phyloP scores from a whole-genome alignment of 2,797 vertebrate species.

The Heterohyrax brucei region DNA sequence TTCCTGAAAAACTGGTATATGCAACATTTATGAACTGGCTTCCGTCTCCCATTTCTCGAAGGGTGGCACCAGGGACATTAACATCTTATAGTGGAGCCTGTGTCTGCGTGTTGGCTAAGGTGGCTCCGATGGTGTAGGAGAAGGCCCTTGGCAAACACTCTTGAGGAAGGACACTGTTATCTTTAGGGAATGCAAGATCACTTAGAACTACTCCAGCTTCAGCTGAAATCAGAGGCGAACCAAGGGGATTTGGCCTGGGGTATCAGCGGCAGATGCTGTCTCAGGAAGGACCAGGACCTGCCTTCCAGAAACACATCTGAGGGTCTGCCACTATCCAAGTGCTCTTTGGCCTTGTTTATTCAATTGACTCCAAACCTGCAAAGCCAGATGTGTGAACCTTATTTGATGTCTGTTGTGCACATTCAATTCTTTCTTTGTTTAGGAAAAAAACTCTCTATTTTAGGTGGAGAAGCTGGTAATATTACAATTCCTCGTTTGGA shows the following conservation, averaged over 20 bases:
- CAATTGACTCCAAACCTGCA: not conserved
- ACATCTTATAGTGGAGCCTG: not conserved
- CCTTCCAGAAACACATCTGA: not conserved
- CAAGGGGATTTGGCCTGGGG: not conserved
- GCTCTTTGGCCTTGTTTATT: not conserved
- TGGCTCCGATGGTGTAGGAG: not conserved
- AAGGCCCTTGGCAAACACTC: not conserved
- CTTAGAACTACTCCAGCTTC: not conserved
- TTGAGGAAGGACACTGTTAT: not conserved
- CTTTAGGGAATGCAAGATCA: not conserved
- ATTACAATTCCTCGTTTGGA: not conserved
- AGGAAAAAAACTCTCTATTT: not conserved
- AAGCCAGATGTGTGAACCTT: not conserved
- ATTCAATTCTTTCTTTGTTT: not conserved
- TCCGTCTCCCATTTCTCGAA: not conserved
- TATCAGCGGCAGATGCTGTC: not conserved
- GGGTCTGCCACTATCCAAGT: fast-evolving
- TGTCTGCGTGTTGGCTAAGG: not conserved
- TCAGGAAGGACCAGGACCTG: not conserved
- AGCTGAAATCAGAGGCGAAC: not conserved
- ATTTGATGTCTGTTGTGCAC: not conserved
- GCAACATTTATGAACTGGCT: not conserved
- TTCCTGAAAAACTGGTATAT: not conserved
- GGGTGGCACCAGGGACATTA: not conserved
- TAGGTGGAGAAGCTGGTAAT: not conserved